These are phyloP conservation scores for Rana temporaria DNA, from an alignment of 2,113 vertebrate genomes.

Conservation along the genomic window DNA sequence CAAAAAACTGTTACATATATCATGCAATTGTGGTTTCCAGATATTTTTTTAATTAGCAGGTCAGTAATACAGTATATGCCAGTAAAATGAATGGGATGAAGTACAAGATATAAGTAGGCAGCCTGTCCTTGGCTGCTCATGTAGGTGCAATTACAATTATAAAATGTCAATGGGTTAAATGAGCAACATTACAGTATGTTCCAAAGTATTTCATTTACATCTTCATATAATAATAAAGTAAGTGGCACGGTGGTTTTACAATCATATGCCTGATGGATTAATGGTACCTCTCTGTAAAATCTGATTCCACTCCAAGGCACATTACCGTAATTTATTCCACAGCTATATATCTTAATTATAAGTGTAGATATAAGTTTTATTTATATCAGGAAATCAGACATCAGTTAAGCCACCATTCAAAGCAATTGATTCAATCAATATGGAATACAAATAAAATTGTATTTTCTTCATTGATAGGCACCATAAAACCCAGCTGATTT, in stretches of 20 bases:
- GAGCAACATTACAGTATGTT: neutral
- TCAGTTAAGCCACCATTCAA: neutral
- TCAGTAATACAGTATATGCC: no score
- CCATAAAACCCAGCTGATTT: neutral
- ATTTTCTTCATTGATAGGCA: neutral
- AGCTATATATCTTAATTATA: constrained; percentile 34
- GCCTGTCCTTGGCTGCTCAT: neutral
- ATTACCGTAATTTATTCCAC: constrained; percentile 39
- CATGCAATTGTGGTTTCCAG: no score
- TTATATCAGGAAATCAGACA: constrained; percentile 9
- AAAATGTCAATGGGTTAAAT: neutral
- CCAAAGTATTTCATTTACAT: constrained; percentile 20
- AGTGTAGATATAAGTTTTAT: constrained; percentile 22
- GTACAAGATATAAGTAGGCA: no score
- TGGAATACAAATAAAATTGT: neutral
- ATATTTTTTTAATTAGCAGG: no score
- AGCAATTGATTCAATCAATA: neutral
- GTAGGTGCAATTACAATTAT: constrained; percentile 9
- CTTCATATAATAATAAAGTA: constrained; percentile 17
- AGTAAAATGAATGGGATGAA: no score
- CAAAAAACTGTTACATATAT: no score
- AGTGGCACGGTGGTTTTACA: constrained; percentile 10
- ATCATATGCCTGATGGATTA: constrained; percentile 14
- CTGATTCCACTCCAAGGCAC: constrained; percentile 13
- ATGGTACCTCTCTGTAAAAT: constrained; percentile 14